Conservation (phyloP, 2,888 invertebrate species). For the Steinernema hermaphroditum region DNA sequence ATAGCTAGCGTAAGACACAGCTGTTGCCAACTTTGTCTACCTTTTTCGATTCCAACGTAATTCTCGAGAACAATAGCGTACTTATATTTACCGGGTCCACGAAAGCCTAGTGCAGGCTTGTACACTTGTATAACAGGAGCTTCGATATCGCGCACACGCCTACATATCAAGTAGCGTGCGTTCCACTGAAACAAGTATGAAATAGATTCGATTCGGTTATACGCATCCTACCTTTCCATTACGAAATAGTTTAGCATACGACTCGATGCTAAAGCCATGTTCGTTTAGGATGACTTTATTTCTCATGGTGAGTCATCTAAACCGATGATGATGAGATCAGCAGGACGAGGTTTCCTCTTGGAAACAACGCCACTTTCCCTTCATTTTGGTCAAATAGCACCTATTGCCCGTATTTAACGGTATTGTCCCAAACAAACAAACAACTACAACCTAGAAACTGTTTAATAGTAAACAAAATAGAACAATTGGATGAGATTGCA, state of each 20-base stretch:
- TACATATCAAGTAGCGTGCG: neutral
- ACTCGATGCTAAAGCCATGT: slow-evolving; percentile 22
- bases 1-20: neutral
- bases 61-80: neutral
- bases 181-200: neutral
- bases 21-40: neutral
- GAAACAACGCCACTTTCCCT: no score
- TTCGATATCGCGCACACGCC: neutral
- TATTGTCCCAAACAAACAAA: no score
- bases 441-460: no score
- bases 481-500: no score
- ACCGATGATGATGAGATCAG: neutral
- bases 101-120: neutral
- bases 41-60: slow-evolving; percentile 17
- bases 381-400: no score
- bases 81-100: neutral
- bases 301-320: slow-evolving; percentile 11
- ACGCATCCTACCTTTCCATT: slow-evolving; percentile 9
- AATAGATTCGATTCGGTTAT: neutral
- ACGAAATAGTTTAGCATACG: slow-evolving; percentile 1
- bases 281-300: slow-evolving; percentile 19
- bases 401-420: no score
- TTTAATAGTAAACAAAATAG: no score
- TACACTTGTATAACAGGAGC: slow-evolving; percentile 6
- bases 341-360: no score